Evolutionary conservation across 2,113 vertebrate genomes (phyloP).

Genomic region (Kobus ellipsiprymnus): DNA sequence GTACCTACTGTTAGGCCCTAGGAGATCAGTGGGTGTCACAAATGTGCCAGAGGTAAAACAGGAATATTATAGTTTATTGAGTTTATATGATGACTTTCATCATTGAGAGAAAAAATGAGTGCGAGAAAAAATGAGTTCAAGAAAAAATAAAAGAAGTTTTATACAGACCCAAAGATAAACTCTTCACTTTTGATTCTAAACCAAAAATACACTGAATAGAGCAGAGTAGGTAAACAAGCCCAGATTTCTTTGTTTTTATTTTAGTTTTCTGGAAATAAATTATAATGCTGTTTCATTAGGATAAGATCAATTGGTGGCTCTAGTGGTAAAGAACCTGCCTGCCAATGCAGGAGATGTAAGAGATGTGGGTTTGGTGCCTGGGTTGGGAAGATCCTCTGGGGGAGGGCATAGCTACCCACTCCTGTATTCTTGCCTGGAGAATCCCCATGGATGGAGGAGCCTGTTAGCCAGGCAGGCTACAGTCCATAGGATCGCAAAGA

Average conservation of each 20-base stretch:
- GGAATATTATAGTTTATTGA: background rate
- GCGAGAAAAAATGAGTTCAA: background rate
- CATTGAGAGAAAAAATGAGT: background rate
- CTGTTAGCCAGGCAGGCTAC: background rate
- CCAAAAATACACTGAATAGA: background rate
- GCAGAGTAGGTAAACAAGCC: background rate
- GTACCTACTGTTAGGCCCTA: background rate
- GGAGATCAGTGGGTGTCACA: background rate
- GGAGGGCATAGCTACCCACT: background rate
- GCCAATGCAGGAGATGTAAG: background rate
- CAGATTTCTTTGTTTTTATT: background rate
- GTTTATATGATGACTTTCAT: background rate
- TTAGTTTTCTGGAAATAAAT: background rate
- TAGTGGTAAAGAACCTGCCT: background rate
- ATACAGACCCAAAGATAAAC: background rate
- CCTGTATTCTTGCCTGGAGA: background rate
- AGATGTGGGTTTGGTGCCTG: background rate
- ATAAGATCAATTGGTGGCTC: background rate
- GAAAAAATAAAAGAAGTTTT: background rate
- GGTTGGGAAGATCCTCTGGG: background rate
- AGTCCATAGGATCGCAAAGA: background rate
- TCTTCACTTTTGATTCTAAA: background rate
- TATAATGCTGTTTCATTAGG: background rate
- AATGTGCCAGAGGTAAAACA: background rate
- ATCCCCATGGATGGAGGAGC: background rate